Evolutionary conservation across 2,888 invertebrate species (phyloP), one percentile per base, ranked within the genome.

Genomic region (Brachypalpus laphriformis): DNA sequence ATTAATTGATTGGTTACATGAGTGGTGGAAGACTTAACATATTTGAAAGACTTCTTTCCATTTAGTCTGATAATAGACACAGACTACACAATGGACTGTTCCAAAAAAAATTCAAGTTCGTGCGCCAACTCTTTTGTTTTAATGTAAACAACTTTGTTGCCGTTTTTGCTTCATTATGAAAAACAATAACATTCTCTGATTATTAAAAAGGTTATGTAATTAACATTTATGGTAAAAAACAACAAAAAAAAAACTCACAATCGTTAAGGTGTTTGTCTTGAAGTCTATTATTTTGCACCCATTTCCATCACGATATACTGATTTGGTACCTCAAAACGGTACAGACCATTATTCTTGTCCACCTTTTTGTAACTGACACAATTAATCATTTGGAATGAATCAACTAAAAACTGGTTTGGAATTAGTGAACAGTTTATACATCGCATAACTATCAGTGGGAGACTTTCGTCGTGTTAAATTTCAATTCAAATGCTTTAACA

Each of bases 311-410:
- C 16, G 11, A 11, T 9, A 28, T 16, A 22, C 31, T 28, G 61
- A 72, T 74, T 63, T 74, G 25, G 42, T 51, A 31, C 42, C 31
- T 31, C 61, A n/a, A 54, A 54, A 74, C 72, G 51, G 22, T 45
- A 42, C 16, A 22, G 42, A 63, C 25, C 14, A 74, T 74, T 51
- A 63, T 70, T 77, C 61, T 61, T 63, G 28, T 54, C 61, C 47
- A 77, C 45, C 77, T 59, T 68, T 66, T 76, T 42, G 40, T 6
- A 63, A 28, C 25, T 40, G 31, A 18, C n/a, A 42, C 28, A 34
- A 77, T 77, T 70, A 70, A 77, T 77, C 70, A 54, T 54, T 49
- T 54, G 18, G 5, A 37, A 54, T 63, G 59, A 63, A 63, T 77
- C 61, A 42, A 9, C 25, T 42, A 18, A 61, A 57, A 57, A 70